Base-by-base conservation (phyloP, 2,797 vertebrate species). In the Cheirogaleus major region DNA sequence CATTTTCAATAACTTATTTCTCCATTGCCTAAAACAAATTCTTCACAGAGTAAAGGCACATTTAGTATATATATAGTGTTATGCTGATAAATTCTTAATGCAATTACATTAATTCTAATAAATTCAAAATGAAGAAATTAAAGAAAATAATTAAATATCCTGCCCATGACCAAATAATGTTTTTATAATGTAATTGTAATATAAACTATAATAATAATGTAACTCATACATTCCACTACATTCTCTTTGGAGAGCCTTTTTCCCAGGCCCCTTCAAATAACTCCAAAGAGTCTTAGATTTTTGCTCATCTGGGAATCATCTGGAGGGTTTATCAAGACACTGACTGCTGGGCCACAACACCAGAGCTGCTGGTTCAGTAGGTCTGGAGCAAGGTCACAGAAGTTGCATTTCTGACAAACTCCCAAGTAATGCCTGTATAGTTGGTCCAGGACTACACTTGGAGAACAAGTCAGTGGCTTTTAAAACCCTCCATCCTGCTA, bases 111-210 rank as follows among this genome's bases (percentile, higher is more conserved):
- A 43, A 57, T 89, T 80, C n/a, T 86, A 95, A 94, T 78, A 6
- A 55, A 38, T 48, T 97, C 22, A 95, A 72, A 92, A 83, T 84
- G 59, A 73, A 81, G 35, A 91, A 86, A 78, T 91, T 38, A 76
- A 92, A 91, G 45, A 41, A 81, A 76, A 75, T 18, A 90, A 32
- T 55, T 72, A 70, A 80, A 78, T 25, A 73, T 73, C n/a, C 25
- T 72, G 15, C 48, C 20, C 45, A 75, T 70, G 27, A 84, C 23
- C 57, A 75, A 85, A 57, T 50, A 50, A 65, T 78, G 30, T 48
- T 63, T 70, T 93, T 63, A 76, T 93, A 70, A 84, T 89, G 76
- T 95, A 92, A 86, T n/a, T 55, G 35, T 45, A 83, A 80, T 22
- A 4, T 63, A 80, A 89, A 27, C 18, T 70, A 57, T 38, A 87